Conservation (phyloP, 2,797 vertebrate species). For the Notolepis coatsorum region DNA sequence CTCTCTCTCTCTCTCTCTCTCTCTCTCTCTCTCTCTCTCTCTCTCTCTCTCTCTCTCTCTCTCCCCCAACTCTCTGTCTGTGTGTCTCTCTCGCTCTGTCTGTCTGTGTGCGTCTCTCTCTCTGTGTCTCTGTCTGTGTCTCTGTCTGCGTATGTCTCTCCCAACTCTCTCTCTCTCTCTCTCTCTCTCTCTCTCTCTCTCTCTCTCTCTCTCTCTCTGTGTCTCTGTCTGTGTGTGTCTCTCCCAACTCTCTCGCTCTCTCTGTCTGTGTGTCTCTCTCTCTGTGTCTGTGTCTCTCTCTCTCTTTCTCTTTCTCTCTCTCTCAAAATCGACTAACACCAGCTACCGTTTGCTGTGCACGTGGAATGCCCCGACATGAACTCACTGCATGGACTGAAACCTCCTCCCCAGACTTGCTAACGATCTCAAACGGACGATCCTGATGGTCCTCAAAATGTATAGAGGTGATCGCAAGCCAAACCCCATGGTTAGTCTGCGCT, state of each 20-base stretch:
- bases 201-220: not conserved
- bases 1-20: not conserved
- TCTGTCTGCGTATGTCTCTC: not conserved
- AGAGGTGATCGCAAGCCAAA: not conserved
- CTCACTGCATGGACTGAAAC: conserved; percentile 43
- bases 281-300: conserved; percentile 1
- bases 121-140: not conserved
- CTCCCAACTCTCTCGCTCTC: conserved; percentile 16
- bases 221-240: not conserved
- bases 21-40: not conserved
- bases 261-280: conserved; percentile 4
- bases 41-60: not conserved
- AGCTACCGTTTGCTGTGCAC: conserved; percentile 31
- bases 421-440: not conserved
- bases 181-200: conserved; percentile 7
- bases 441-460: not conserved
- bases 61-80: not conserved
- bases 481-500: conserved; percentile 7
- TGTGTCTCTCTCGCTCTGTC: conserved; percentile 34
- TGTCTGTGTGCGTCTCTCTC: not conserved
- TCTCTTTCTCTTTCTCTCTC: conserved; percentile 8
- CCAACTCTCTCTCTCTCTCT: conserved; percentile 33
- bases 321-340: conserved; percentile 56
- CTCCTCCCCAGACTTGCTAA: conserved; percentile 2
- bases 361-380: conserved; percentile 14